phyloP scores from a whole-genome alignment of 1,140 invertebrate species.

The Gryon sp. region DNA sequence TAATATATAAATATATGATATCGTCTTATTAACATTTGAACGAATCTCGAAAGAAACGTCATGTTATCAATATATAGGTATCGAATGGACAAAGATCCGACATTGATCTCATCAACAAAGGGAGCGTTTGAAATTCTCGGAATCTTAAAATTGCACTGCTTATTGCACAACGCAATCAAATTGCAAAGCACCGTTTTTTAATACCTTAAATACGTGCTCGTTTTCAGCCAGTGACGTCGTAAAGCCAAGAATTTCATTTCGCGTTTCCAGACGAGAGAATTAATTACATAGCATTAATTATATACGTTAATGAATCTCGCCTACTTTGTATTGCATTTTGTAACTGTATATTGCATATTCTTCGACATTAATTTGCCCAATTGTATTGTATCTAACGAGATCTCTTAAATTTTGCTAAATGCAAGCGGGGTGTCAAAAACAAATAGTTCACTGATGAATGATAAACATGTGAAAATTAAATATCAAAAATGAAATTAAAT shows the following conservation, averaged over 20 bases:
- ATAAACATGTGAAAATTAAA: neutral
- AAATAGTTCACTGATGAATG: too few species aligned
- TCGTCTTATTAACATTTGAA: conserved; percentile 53
- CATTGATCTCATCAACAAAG: conserved; percentile 60
- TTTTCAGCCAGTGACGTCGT: conserved; percentile 54
- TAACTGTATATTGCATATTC: conserved; percentile 18
- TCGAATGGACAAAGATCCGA: conserved; percentile 50
- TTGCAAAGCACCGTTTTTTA: conserved; percentile 62
- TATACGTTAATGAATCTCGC: conserved; percentile 55
- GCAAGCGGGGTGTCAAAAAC: too few species aligned
- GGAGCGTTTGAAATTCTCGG: conserved; percentile 62
- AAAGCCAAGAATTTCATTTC: conserved; percentile 66
- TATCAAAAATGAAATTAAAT: neutral
- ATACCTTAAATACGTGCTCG: conserved; percentile 56
- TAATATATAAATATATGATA: conserved; percentile 51
- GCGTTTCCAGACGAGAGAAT: conserved; percentile 52
- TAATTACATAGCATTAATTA: conserved; percentile 64
- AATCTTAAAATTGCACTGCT: conserved; percentile 62
- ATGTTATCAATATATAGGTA: conserved; percentile 49
- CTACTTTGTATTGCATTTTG: conserved; percentile 42
- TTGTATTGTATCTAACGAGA: too few species aligned
- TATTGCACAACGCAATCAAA: conserved; percentile 65
- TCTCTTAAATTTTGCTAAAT: too few species aligned
- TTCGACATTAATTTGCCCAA: conserved; percentile 11
- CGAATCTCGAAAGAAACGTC: conserved; percentile 26